These are phyloP conservation scores for Pteronura brasiliensis DNA, from an alignment of 2,113 vertebrate species.

Conservation along the genomic window DNA sequence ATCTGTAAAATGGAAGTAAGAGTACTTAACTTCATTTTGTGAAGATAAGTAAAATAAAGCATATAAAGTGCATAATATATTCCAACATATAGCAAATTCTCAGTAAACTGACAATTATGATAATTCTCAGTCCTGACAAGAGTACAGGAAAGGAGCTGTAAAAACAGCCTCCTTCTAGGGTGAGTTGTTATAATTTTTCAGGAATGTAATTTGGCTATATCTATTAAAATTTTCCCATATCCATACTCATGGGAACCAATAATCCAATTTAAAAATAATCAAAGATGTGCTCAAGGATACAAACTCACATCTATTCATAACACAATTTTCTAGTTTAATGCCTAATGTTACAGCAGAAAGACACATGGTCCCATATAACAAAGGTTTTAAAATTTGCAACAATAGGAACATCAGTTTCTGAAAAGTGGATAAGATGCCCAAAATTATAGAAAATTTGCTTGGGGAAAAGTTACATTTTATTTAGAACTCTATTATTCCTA, in stretches of 20 bases:
- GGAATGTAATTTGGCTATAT: background rate
- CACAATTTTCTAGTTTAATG: background rate
- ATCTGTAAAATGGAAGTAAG: background rate
- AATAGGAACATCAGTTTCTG: background rate
- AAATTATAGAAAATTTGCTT: background rate
- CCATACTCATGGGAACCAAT: background rate
- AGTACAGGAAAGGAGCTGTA: background rate
- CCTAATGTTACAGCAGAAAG: background rate
- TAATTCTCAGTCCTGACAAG: background rate
- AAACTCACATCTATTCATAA: background rate
- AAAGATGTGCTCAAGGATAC: background rate
- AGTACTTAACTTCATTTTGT: background rate
- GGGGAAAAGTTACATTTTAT: background rate
- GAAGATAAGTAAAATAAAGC: background rate
- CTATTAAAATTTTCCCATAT: background rate
- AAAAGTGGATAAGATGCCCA: background rate
- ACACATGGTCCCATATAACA: background rate
- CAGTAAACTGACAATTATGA: background rate
- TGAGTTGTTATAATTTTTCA: background rate
- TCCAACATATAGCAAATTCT: background rate
- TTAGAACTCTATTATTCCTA: background rate
- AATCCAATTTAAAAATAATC: background rate
- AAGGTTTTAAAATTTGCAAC: background rate
- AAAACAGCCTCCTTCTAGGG: rapidly evolving
- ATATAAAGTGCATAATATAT: background rate